Evolutionary conservation across 2,797 vertebrate genomes (phyloP).

Genomic region (Sitta carolinensis): DNA sequence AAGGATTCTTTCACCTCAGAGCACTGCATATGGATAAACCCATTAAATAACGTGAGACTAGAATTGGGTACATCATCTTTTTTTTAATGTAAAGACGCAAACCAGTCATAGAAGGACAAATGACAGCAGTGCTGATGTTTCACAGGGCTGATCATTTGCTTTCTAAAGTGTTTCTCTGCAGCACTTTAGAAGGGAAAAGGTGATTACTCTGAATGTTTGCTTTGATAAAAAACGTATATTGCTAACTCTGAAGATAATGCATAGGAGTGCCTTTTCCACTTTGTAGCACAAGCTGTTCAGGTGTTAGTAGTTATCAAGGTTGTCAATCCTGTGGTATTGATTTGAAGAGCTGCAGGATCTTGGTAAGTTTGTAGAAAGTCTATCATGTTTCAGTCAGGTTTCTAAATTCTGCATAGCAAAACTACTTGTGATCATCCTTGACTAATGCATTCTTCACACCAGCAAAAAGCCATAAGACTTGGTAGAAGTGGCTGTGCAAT

Average conservation of each 20-base stretch:
- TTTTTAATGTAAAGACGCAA: not conserved
- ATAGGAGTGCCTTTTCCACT: not conserved
- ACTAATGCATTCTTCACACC: slow-evolving; percentile 35
- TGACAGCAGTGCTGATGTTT: not conserved
- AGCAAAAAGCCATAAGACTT: not conserved
- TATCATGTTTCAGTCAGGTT: slow-evolving; percentile 6
- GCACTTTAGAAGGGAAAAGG: not conserved
- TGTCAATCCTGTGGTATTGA: not conserved
- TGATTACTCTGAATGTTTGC: not conserved
- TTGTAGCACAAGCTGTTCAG: not conserved
- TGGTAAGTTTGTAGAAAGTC: slow-evolving; percentile 16
- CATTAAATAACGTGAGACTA: not conserved
- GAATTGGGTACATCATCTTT: not conserved
- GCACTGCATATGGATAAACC: not conserved
- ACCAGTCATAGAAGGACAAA: not conserved
- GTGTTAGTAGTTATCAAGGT: not conserved
- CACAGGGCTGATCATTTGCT: not conserved
- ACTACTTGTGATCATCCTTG: not conserved
- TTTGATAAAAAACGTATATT: not conserved
- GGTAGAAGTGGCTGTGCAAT: not conserved
- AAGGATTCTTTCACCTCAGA: not conserved
- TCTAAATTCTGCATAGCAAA: slow-evolving; percentile 30
- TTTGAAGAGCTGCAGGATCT: not conserved
- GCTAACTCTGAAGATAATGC: not conserved
- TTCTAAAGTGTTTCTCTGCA: not conserved